Evolutionary conservation across 2,888 invertebrate genomes (phyloP).

Genomic region (Hartigia nigra): DNA sequence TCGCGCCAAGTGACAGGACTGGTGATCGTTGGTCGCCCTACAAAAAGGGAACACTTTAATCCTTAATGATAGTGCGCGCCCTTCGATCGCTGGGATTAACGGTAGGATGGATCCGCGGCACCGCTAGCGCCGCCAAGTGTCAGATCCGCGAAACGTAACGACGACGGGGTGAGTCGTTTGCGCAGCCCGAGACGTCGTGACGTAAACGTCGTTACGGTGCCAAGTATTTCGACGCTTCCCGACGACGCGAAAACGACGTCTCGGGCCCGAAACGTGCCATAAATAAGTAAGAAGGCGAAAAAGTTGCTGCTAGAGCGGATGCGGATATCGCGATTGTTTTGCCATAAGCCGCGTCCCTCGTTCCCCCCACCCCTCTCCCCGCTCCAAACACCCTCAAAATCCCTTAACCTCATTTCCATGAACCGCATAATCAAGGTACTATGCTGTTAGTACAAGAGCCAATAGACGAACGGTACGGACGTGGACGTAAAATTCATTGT

Average conservation of each 20-base stretch:
- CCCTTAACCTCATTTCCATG: neutral
- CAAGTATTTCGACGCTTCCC: neutral
- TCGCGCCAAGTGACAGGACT: neutral
- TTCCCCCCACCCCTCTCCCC: neutral
- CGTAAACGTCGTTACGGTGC: neutral
- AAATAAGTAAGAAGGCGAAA: slow-evolving; percentile 34
- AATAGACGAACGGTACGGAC: neutral
- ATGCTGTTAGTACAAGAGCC: slow-evolving; percentile 53
- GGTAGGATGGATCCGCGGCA: neutral
- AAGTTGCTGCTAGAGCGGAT: slow-evolving; percentile 11
- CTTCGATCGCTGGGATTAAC: neutral
- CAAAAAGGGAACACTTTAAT: neutral
- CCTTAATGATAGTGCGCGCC: neutral
- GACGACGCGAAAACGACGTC: slow-evolving; percentile 17
- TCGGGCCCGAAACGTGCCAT: slow-evolving; percentile 60
- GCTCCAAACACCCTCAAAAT: neutral
- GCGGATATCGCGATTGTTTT: neutral
- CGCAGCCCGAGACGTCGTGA: neutral
- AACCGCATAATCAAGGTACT: slow-evolving; percentile 41
- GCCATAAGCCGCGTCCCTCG: neutral
- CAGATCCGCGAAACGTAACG: slow-evolving; percentile 1
- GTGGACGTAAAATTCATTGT: neutral
- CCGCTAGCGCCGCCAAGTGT: neutral
- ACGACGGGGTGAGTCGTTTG: neutral
- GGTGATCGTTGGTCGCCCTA: neutral